Evolutionary conservation across 2,113 vertebrate species (phyloP).

Genomic region (Trogon surrucura): DNA sequence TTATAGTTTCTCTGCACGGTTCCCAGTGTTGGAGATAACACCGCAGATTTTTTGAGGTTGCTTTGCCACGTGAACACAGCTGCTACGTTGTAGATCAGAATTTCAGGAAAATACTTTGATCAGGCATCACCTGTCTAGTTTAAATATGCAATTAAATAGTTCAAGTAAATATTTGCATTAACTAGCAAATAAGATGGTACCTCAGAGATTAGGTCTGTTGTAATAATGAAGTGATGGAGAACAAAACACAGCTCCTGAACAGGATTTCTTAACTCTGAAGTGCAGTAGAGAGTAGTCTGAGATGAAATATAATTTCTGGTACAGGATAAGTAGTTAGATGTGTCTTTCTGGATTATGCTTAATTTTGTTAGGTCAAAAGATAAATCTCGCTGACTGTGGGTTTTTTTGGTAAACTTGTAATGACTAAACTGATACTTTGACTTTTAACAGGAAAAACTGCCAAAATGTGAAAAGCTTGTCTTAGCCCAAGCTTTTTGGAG

Average conservation of each 20-base stretch:
- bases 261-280: background rate
- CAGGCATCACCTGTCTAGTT: constrained; percentile 18
- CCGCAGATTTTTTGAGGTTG: background rate
- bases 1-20: background rate
- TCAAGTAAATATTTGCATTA: constrained; percentile 57
- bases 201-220: constrained; percentile 21
- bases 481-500: background rate
- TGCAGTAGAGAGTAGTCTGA: background rate
- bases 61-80: background rate
- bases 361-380: background rate
- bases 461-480: background rate
- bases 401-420: background rate
- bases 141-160: constrained; percentile 51
- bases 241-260: constrained; percentile 6
- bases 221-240: constrained; percentile 32
- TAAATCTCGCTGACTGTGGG: background rate
- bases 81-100: background rate
- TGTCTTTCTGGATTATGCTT: background rate
- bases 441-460: background rate
- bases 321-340: background rate
- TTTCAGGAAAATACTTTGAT: constrained; percentile 40
- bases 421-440: background rate
- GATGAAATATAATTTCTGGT: background rate
- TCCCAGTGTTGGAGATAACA: background rate
- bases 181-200: constrained; percentile 26